A percentile compares a stretch with the other conserved stretches of the same genome.
phyloP scores from a whole-genome alignment of 2,888 invertebrate genomes.

The Drosophila quasianomalipes region DNA sequence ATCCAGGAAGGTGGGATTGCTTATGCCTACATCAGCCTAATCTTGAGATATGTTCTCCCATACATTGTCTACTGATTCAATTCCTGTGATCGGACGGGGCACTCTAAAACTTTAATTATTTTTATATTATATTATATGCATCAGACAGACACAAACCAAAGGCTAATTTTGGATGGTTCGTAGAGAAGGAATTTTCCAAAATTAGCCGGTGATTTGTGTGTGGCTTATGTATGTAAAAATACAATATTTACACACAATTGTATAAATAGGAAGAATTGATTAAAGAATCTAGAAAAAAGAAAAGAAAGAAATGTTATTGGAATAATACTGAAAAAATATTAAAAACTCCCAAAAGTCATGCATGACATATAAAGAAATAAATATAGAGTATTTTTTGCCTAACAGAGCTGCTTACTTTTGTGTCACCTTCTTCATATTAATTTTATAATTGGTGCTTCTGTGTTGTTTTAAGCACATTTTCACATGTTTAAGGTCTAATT shows the following conservation, averaged over 20 bases:
- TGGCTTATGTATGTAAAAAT: neutral
- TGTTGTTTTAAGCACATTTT: neutral
- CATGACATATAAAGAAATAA: neutral
- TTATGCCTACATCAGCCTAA: too few relatives aligned
- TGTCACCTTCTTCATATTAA: neutral
- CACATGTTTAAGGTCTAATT: neutral
- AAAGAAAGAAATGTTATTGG: neutral
- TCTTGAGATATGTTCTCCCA: neutral
- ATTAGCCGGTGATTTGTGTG: neutral
- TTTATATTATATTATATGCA: too few relatives aligned
- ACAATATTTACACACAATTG: neutral
- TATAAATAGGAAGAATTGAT: neutral
- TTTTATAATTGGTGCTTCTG: neutral
- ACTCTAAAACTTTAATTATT: too few relatives aligned
- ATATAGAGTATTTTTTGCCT: neutral
- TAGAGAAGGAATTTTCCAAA: neutral
- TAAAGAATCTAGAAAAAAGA: neutral
- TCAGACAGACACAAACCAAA: neutral
- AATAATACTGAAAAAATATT: neutral
- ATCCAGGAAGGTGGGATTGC: neutral
- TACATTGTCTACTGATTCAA: neutral
- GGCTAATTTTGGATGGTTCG: neutral
- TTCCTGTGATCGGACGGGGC: neutral
- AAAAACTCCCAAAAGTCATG: neutral
- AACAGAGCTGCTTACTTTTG: neutral